Conservation (phyloP, 2,113 vertebrate genomes). For the Chaenocephalus aceratus region DNA sequence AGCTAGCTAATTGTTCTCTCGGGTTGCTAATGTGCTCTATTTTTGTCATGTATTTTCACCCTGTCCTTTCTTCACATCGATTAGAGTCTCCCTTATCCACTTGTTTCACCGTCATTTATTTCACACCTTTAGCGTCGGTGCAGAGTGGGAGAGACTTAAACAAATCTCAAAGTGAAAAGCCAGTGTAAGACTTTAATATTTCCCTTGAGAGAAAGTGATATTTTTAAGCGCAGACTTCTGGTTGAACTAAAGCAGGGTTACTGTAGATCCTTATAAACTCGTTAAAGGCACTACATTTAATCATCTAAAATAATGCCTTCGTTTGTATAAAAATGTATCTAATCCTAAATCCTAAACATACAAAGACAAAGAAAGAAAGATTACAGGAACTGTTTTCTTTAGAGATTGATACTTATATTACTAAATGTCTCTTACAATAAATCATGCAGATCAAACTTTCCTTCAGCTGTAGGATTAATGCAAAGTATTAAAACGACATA, state of each 20-base stretch:
- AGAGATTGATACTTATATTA: too few relatives aligned
- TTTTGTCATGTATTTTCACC: conserved; percentile 57
- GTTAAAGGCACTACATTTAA: too few relatives aligned
- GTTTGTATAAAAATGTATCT: too few relatives aligned
- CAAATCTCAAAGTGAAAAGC: background rate
- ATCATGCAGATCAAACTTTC: too few relatives aligned
- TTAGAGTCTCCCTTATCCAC: conserved; percentile 37
- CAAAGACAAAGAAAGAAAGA: too few relatives aligned
- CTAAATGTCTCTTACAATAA: too few relatives aligned
- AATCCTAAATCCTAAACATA: too few relatives aligned
- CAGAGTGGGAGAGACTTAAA: background rate
- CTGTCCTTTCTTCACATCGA: conserved; percentile 36
- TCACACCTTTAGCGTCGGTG: conserved; percentile 12
- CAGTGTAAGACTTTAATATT: conserved; percentile 5
- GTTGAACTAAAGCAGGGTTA: background rate
- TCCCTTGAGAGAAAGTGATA: background rate
- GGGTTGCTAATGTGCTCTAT: conserved; percentile 58
- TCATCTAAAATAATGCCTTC: too few relatives aligned
- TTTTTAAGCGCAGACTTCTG: background rate
- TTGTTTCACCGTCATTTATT: conserved; percentile 36
- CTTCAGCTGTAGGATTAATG: too few relatives aligned
- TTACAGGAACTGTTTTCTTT: too few relatives aligned
- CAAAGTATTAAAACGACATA: too few relatives aligned
- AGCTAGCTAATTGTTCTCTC: conserved; percentile 58
- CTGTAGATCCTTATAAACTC: too few relatives aligned